Conservation (phyloP, 2,797 vertebrate genomes). For the Gambelia wislizenii region DNA sequence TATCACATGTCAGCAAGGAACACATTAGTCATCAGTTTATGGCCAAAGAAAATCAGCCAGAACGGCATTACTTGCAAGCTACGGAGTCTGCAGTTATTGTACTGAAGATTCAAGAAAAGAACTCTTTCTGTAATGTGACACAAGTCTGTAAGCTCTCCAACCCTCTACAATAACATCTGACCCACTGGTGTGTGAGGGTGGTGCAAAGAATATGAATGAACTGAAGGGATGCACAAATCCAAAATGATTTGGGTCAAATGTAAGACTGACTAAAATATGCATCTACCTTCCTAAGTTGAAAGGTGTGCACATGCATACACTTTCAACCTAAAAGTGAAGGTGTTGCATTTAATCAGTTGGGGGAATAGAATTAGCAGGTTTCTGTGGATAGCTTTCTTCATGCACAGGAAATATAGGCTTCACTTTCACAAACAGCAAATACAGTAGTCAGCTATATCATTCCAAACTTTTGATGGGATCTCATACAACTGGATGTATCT, state of each 20-base stretch:
- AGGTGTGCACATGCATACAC: not conserved
- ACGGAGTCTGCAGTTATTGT: not conserved
- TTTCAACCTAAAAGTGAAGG: not conserved
- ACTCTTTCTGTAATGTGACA: not conserved
- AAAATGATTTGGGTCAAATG: not conserved
- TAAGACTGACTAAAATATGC: not conserved
- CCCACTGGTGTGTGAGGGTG: not conserved
- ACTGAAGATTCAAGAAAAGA: not conserved
- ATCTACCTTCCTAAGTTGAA: not conserved
- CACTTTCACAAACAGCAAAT: not conserved
- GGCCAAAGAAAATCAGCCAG: not conserved
- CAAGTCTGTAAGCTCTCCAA: not conserved
- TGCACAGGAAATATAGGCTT: not conserved
- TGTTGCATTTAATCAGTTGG: not conserved
- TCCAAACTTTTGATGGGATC: not conserved
- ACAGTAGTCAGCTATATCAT: not conserved
- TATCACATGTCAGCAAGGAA: not conserved
- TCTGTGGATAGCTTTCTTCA: not conserved
- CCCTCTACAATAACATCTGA: not conserved
- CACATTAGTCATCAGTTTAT: constrained; percentile 16
- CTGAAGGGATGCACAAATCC: not conserved
- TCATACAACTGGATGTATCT: not conserved
- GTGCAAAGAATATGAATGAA: too few relatives aligned
- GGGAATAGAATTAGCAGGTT: not conserved
- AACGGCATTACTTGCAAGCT: not conserved